A percentile compares a stretch with the other conserved stretches of the same genome.
phyloP scores from a whole-genome alignment of 2,797 vertebrate species.

The Anomalospiza imberbis region DNA sequence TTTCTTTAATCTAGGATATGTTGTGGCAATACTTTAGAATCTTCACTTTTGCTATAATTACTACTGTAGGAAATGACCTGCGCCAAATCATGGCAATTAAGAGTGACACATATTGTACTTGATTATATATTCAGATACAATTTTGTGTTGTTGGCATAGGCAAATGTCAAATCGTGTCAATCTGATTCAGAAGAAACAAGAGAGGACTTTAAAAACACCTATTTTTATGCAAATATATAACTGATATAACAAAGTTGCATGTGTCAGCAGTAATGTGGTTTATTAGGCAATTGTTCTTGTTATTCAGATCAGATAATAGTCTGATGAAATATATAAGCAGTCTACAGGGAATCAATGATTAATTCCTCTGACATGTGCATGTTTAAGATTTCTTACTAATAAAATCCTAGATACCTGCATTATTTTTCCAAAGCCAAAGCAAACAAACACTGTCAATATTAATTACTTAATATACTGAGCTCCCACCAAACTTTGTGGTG shows the following conservation, averaged over 20 bases:
- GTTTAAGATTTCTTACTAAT: slow-evolving; percentile 71
- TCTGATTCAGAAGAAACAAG: slow-evolving; percentile 1
- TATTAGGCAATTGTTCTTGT: slow-evolving; percentile 78
- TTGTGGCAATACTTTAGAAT: neutral
- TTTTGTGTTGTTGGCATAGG: neutral
- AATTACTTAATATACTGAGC: neutral
- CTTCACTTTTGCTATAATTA: slow-evolving; percentile 11
- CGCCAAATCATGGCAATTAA: slow-evolving; percentile 17
- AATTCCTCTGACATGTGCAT: slow-evolving; percentile 73
- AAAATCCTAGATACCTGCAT: slow-evolving; percentile 62
- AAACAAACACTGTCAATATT: slow-evolving; percentile 14
- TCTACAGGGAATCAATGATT: slow-evolving; percentile 76
- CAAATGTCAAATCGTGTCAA: neutral
- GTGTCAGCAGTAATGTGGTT: slow-evolving; percentile 74
- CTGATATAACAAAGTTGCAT: slow-evolving; percentile 67
- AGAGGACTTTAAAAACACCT: neutral
- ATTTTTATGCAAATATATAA: slow-evolving; percentile 39
- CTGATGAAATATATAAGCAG: slow-evolving; percentile 75
- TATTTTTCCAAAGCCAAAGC: slow-evolving; percentile 64
- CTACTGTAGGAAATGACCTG: neutral
- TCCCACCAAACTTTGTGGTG: slow-evolving; percentile 29
- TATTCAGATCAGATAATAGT: slow-evolving; percentile 76
- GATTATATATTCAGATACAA: neutral
- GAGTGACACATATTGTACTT: neutral
- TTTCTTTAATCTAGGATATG: neutral